Percentiles rank a stretch among this genome's conserved stretches.
phyloP scores from a whole-genome alignment of 2,888 invertebrate species.

The Priocnemis perturbator region DNA sequence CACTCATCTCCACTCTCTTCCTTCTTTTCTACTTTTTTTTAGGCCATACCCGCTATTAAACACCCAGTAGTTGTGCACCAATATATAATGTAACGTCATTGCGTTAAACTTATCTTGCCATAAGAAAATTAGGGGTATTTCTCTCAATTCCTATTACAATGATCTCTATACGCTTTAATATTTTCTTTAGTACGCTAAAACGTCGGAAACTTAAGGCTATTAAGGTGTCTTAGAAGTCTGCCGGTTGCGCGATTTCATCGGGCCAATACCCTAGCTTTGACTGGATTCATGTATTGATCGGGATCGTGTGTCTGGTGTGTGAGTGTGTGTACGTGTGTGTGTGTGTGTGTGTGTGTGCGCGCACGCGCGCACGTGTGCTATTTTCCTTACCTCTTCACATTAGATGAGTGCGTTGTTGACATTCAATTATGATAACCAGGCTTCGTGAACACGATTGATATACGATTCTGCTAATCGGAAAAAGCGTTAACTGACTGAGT shows the following conservation, averaged over 20 bases:
- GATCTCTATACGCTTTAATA: conserved; percentile 37
- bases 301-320: no score
- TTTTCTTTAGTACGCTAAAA: conserved; percentile 35
- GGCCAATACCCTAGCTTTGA: no score
- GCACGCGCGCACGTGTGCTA: no score
- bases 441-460: no score
- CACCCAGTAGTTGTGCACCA: conserved; percentile 65
- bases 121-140: conserved; percentile 51
- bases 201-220: conserved; percentile 10
- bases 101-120: conserved; percentile 57
- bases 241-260: background rate
- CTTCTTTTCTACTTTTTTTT: conserved; percentile 38
- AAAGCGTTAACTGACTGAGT: no score
- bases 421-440: no score
- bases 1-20: conserved; percentile 21
- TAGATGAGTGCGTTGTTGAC: no score
- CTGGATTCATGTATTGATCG: no score
- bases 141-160: conserved; percentile 48
- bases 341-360: no score
- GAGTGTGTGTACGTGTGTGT: no score
- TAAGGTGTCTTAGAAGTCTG: conserved; percentile 2
- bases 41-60: conserved; percentile 68
- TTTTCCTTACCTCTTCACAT: no score
- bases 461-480: no score
- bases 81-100: conserved; percentile 57